These are phyloP conservation scores for Brienomyrus brachyistius DNA, from an alignment of 2,113 vertebrate genomes.

Conservation along the genomic window DNA sequence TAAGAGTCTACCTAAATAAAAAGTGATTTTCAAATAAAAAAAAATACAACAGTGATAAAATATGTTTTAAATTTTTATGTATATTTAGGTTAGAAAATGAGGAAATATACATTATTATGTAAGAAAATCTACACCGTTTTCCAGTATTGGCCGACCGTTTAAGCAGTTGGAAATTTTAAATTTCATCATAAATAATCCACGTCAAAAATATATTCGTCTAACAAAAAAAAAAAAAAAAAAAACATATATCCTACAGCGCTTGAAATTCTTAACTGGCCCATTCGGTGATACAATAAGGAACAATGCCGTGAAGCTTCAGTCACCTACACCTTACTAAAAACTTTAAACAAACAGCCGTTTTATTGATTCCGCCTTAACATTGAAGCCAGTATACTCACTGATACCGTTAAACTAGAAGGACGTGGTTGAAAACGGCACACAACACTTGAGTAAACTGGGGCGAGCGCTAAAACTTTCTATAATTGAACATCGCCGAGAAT, in stretches of 20 bases:
- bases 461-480: background rate
- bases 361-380: background rate
- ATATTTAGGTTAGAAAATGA: background rate
- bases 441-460: background rate
- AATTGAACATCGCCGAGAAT: conserved; percentile 4
- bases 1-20: background rate
- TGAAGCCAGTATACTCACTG: background rate
- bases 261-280: background rate
- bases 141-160: background rate
- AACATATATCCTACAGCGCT: background rate
- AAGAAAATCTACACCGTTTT: background rate
- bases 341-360: background rate
- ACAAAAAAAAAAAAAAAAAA: background rate
- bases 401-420: background rate
- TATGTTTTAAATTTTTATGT: background rate
- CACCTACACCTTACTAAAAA: background rate
- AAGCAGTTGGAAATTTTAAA: background rate
- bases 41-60: background rate
- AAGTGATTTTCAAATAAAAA: background rate
- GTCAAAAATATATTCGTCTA: background rate
- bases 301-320: background rate
- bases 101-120: background rate
- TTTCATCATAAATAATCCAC: background rate
- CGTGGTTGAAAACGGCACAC: background rate
- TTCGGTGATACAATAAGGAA: background rate